Conservation (phyloP, 2,888 invertebrate genomes). For the Patella pellucida region DNA sequence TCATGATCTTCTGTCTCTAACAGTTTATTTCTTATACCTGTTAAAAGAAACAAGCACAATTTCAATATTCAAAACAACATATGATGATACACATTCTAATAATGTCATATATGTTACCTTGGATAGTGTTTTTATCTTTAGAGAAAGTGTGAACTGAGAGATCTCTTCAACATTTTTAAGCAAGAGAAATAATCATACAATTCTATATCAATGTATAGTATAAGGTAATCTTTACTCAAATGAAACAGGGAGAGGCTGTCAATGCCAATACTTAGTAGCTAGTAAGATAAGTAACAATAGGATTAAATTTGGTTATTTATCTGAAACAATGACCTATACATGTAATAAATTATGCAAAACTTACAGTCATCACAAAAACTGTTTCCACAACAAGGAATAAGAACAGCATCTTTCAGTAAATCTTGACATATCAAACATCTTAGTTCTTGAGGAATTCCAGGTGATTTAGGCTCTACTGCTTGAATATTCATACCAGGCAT, state of each 20-base stretch:
- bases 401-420: constrained; percentile 93
- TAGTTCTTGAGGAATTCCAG: constrained; percentile 86
- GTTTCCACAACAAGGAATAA: constrained; percentile 98
- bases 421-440: constrained; percentile 93
- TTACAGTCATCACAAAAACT: constrained; percentile 99
- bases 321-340: too few relatives aligned
- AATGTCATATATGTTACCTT: too few relatives aligned
- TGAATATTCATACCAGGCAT: constrained; percentile 70
- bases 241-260: too few relatives aligned
- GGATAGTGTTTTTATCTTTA: too few relatives aligned
- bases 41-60: constrained; percentile 34
- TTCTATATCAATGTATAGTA: too few relatives aligned
- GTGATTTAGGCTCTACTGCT: constrained; percentile 36
- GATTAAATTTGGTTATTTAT: too few relatives aligned
- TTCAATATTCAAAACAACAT: not conserved
- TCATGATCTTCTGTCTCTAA: constrained; percentile 94
- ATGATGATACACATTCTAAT: not conserved
- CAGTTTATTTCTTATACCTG: constrained; percentile 88
- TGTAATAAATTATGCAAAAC: constrained; percentile 58
- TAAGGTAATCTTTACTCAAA: too few relatives aligned
- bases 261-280: too few relatives aligned
- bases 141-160: too few relatives aligned
- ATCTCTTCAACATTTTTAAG: too few relatives aligned
- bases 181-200: too few relatives aligned
- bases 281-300: too few relatives aligned